These are phyloP conservation scores for Australoheros scitulus DNA, from an alignment of 2,113 vertebrate genomes.

Conservation along the genomic window DNA sequence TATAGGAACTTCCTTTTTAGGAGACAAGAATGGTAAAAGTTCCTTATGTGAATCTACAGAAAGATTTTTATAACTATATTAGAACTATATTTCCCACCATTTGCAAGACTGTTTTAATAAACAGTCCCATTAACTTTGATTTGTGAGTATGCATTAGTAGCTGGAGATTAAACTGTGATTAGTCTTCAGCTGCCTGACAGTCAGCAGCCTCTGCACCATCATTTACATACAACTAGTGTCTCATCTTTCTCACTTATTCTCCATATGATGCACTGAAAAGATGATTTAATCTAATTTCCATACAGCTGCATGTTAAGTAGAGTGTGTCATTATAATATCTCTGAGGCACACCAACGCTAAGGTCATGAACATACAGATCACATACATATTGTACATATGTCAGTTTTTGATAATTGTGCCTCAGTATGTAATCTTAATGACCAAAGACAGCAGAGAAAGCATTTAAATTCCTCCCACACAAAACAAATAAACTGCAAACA, in stretches of 20 bases:
- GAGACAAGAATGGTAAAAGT: background rate
- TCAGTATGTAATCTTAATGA: slow-evolving; percentile 77
- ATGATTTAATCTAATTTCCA: background rate
- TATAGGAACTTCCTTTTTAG: background rate
- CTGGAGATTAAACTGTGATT: background rate
- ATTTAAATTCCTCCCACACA: slow-evolving; percentile 81
- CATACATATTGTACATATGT: background rate
- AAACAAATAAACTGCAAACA: slow-evolving; percentile 50
- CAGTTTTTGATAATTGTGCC: slow-evolving; percentile 45
- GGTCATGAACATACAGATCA: background rate
- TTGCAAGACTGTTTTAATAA: background rate
- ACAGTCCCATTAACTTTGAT: background rate
- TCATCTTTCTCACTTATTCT: background rate
- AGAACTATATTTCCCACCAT: background rate
- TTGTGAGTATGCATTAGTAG: background rate
- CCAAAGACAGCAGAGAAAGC: slow-evolving; percentile 65
- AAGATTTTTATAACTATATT: too few relatives aligned
- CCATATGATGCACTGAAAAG: background rate
- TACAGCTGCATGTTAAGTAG: background rate
- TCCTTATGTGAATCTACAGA: background rate
- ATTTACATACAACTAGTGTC: background rate
- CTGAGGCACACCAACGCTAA: background rate
- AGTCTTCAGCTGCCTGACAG: background rate
- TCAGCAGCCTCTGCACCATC: background rate
- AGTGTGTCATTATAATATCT: background rate